A percentile compares a stretch with the other conserved stretches of the same genome.
phyloP scores from a whole-genome alignment of 1,140 invertebrate genomes.

The Drosophila prosaltans region DNA sequence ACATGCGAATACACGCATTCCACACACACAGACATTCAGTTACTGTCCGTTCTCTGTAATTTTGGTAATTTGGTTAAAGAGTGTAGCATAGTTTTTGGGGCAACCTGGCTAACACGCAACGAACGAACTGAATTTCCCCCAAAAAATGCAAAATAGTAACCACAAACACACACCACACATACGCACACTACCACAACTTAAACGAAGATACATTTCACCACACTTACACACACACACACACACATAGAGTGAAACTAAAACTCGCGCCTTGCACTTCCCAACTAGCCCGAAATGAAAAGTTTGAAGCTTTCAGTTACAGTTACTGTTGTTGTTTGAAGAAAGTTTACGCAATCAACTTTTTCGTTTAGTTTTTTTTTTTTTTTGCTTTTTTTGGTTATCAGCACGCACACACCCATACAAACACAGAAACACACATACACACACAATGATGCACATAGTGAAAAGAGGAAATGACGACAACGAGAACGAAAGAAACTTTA shows the following conservation, averaged over 20 bases:
- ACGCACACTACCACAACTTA: not conserved
- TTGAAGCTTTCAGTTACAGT: conserved; percentile 41
- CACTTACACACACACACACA: conserved; percentile 5
- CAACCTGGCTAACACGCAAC: conserved; percentile 50
- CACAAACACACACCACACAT: not conserved
- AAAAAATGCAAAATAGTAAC: conserved; percentile 47
- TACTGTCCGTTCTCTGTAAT: not conserved
- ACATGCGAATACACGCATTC: too few relatives aligned
- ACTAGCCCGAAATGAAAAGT: conserved; percentile 37
- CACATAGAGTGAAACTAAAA: conserved; percentile 37
- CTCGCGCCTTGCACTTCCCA: conserved; percentile 49
- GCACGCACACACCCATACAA: conserved; percentile 19
- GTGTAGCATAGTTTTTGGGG: conserved; percentile 56
- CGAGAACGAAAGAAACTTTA: conserved; percentile 67
- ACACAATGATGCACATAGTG: not conserved
- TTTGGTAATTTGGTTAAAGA: conserved; percentile 55
- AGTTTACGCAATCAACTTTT: conserved; percentile 63
- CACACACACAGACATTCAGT: too few relatives aligned
- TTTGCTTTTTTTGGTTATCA: conserved; percentile 44
- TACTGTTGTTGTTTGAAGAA: conserved; percentile 52
- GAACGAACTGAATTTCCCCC: conserved; percentile 40
- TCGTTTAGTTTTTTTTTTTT: conserved; percentile 37
- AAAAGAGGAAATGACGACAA: conserved; percentile 17
- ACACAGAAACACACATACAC: conserved; percentile 22
- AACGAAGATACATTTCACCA: conserved; percentile 2